phyloP scores from a whole-genome alignment of 2,797 vertebrate species.

The Eupleurogrammus muticus region DNA sequence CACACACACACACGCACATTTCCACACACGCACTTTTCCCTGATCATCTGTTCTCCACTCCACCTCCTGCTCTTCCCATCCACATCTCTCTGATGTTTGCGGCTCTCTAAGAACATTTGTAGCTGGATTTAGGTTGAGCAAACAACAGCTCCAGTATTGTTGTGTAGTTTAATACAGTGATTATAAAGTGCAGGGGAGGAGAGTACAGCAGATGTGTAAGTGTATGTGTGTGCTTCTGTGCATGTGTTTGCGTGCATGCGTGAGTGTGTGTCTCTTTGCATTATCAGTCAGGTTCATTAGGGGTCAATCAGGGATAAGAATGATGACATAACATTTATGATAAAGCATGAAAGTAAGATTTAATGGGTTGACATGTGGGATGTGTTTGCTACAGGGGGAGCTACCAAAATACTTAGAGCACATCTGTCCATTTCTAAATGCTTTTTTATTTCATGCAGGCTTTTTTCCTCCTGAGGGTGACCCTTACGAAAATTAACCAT shows the following conservation, averaged over 20 bases:
- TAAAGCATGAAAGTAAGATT: slow-evolving; percentile 60
- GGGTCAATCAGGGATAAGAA: slow-evolving; percentile 55
- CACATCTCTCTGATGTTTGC: slow-evolving; percentile 57
- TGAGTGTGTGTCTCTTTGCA: slow-evolving; percentile 20
- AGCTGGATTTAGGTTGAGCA: slow-evolving; percentile 30
- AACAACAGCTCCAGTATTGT: slow-evolving; percentile 41
- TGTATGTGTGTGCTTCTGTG: no score
- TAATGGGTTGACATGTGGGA: slow-evolving; percentile 57
- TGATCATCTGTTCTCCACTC: slow-evolving; percentile 58
- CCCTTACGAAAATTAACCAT: no score
- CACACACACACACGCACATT: slow-evolving; percentile 42
- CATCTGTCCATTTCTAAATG: slow-evolving; percentile 63
- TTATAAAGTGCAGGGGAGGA: slow-evolving; percentile 41
- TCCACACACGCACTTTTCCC: slow-evolving; percentile 55
- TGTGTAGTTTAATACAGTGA: slow-evolving; percentile 44
- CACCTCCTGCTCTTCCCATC: slow-evolving; percentile 39
- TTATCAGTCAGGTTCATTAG: slow-evolving; percentile 37
- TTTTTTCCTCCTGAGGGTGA: slow-evolving; percentile 5
- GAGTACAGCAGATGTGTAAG: slow-evolving; percentile 59
- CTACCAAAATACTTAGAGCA: slow-evolving; percentile 7
- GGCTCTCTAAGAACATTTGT: slow-evolving; percentile 38
- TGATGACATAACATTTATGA: slow-evolving; percentile 69
- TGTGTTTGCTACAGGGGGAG: slow-evolving; percentile 23
- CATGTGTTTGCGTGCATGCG: no score
- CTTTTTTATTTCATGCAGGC: slow-evolving; percentile 19